Percentiles rank a stretch among this genome's conserved stretches.
These are phyloP conservation scores for Eulemur coronatus DNA, from an alignment of 2,797 vertebrate genomes.

Conservation along the genomic window DNA sequence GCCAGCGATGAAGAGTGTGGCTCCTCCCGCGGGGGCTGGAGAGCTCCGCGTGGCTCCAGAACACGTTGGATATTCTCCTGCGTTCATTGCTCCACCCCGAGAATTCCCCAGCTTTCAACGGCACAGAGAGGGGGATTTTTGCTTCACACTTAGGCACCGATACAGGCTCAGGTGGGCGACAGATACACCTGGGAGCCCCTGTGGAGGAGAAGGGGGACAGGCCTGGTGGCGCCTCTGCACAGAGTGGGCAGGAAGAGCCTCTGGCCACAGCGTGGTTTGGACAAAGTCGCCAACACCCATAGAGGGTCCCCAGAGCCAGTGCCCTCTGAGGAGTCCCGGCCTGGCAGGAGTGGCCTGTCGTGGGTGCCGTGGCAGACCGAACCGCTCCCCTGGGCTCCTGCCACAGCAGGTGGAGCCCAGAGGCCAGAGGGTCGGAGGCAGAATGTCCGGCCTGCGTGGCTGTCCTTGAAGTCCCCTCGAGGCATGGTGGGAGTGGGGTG, in stretches of 20 bases:
- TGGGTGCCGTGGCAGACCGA: not conserved
- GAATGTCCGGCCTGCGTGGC: not conserved
- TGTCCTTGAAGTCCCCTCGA: not conserved
- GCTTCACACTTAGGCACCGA: not conserved
- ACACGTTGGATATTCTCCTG: not conserved
- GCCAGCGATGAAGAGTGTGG: not conserved
- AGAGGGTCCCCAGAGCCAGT: no score
- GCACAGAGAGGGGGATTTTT: not conserved
- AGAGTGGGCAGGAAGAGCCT: accelerated
- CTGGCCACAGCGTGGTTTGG: not conserved
- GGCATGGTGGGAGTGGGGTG: accelerated
- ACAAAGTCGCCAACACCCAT: not conserved
- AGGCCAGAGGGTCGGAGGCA: not conserved
- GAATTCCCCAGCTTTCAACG: not conserved
- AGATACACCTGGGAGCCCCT: accelerated
- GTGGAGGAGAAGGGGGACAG: accelerated
- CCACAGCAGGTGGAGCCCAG: not conserved
- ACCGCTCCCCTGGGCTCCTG: no score
- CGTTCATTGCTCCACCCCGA: not conserved
- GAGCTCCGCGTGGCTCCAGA: not conserved
- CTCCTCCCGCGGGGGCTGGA: not conserved
- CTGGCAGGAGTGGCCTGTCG: no score
- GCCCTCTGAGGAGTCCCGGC: not conserved
- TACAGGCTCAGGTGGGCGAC: accelerated
- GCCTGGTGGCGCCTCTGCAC: not conserved